A percentile compares a stretch with the other conserved stretches of the same genome.
phyloP scores from a whole-genome alignment of 2,797 vertebrate species.

The Ceyx erithaca region DNA sequence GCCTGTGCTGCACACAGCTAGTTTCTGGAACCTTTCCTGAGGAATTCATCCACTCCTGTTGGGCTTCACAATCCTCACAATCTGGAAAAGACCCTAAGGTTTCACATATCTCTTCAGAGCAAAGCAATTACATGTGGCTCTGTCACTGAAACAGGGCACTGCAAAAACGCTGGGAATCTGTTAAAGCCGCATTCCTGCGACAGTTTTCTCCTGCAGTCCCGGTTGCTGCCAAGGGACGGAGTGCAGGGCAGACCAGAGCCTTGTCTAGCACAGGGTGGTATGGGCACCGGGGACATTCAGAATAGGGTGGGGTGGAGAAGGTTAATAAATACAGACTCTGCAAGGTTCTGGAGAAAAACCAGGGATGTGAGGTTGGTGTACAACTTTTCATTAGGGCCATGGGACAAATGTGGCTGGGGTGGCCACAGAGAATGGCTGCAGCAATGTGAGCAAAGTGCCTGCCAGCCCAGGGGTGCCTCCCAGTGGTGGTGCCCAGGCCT shows the following conservation, averaged over 20 bases:
- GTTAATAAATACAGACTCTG: neutral
- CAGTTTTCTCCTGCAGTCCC: constrained; percentile 20
- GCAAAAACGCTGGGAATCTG: constrained; percentile 44
- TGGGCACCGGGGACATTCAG: neutral
- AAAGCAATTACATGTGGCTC: neutral
- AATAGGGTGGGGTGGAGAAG: rapidly evolving
- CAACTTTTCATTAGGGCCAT: neutral
- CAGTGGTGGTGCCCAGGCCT: neutral
- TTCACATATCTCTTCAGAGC: constrained; percentile 29
- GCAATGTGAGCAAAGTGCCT: rapidly evolving
- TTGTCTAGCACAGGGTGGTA: neutral
- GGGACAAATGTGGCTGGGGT: neutral
- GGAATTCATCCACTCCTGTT: constrained; percentile 16
- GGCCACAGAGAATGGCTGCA: neutral
- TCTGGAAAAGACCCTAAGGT: constrained; percentile 28
- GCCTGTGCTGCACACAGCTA: neutral
- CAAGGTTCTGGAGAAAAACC: neutral
- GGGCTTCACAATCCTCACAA: neutral
- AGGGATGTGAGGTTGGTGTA: neutral
- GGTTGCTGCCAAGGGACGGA: constrained; percentile 48
- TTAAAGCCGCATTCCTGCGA: neutral
- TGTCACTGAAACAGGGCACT: constrained; percentile 26
- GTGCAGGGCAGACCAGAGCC: neutral
- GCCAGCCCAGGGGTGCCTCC: rapidly evolving
- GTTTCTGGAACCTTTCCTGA: constrained; percentile 19